A percentile compares a stretch with the other conserved stretches of the same genome.
Evolutionary conservation across 2,113 vertebrate genomes (phyloP).

Genomic region (Leptobrachium ailaonicum): DNA sequence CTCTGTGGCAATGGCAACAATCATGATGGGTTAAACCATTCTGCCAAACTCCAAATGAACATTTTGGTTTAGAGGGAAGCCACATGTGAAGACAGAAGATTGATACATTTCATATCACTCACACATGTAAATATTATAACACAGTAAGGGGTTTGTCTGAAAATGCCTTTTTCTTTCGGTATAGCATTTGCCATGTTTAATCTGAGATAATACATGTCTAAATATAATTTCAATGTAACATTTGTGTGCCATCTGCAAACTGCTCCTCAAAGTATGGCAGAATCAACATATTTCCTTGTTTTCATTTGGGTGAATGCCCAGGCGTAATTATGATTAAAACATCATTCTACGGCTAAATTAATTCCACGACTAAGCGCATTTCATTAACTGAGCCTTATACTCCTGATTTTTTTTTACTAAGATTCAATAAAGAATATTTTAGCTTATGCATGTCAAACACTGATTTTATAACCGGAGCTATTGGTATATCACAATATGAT

Average conservation of each 20-base stretch:
- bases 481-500: too few relatives aligned
- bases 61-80: too few relatives aligned
- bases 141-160: too few relatives aligned
- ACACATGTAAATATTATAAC: too few relatives aligned
- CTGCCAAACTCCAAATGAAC: too few relatives aligned
- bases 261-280: conserved; percentile 6
- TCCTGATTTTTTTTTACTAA: neutral
- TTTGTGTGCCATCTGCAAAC: conserved; percentile 11
- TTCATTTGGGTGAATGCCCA: neutral
- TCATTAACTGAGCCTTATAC: neutral
- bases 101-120: too few relatives aligned
- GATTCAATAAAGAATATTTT: neutral
- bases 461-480: neutral
- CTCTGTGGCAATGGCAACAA: too few relatives aligned
- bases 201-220: neutral
- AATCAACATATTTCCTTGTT: conserved; percentile 22
- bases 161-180: neutral
- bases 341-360: neutral
- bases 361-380: neutral
- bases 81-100: too few relatives aligned
- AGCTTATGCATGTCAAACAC: neutral
- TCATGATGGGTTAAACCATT: too few relatives aligned
- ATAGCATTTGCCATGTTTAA: neutral
- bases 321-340: neutral
- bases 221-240: neutral